Evolutionary conservation across 2,888 invertebrate genomes (phyloP).

Genomic region (Cheilosia vernalis): DNA sequence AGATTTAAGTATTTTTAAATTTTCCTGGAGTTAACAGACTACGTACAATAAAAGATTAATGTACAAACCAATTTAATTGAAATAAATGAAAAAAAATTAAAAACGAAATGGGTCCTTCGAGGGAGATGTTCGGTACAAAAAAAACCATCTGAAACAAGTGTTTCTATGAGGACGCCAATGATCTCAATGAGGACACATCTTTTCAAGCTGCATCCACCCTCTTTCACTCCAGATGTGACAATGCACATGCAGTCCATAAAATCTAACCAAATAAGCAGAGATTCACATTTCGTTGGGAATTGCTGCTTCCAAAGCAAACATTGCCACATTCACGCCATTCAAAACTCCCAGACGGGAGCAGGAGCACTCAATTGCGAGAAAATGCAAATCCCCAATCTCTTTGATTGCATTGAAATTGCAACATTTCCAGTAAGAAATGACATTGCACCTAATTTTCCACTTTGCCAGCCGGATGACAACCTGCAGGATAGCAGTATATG

Average conservation of each 20-base stretch:
- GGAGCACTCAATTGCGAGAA: slow-evolving; percentile 45
- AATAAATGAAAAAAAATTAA: too few relatives aligned
- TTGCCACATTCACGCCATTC: slow-evolving; percentile 40
- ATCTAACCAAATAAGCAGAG: slow-evolving; percentile 52
- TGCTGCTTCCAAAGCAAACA: slow-evolving; percentile 10
- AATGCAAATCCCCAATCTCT: slow-evolving; percentile 50
- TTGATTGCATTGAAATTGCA: slow-evolving; percentile 67
- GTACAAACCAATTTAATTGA: too few relatives aligned
- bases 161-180: too few relatives aligned
- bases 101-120: too few relatives aligned
- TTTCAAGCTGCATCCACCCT: not conserved
- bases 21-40: too few relatives aligned
- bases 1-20: too few relatives aligned
- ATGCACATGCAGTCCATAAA: slow-evolving; percentile 19
- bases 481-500: slow-evolving; percentile 3
- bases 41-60: too few relatives aligned
- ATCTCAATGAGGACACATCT: not conserved
- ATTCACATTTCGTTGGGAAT: slow-evolving; percentile 33
- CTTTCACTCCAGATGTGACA: slow-evolving; percentile 8
- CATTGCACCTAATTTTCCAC: slow-evolving; percentile 72
- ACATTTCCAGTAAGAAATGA: slow-evolving; percentile 58
- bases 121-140: too few relatives aligned
- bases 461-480: slow-evolving; percentile 43
- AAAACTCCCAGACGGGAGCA: not conserved
- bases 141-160: too few relatives aligned